These are phyloP conservation scores for Pseudomyrmex gracilis DNA, from an alignment of 1,140 invertebrate genomes.

Conservation along the genomic window DNA sequence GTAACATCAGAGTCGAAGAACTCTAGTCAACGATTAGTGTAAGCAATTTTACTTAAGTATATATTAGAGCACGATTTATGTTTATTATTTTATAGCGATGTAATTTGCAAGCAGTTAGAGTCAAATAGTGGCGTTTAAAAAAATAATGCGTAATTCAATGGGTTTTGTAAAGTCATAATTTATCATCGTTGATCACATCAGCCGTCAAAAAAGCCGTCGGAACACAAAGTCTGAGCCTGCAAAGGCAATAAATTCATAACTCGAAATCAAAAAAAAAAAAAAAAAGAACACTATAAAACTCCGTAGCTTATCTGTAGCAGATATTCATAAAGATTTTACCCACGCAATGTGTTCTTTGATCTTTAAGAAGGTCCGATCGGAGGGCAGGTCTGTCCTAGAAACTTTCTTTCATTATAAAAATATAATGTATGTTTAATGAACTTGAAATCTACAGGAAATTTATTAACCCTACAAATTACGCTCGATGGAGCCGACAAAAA, in stretches of 20 bases:
- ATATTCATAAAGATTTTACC: constrained; percentile 36
- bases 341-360: constrained; percentile 34
- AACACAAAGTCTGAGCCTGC: constrained; percentile 80
- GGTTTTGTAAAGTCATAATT: constrained; percentile 83
- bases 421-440: constrained; percentile 46
- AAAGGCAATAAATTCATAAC: constrained; percentile 81
- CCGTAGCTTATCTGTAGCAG: constrained; percentile 39
- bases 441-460: constrained; percentile 28
- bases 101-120: constrained; percentile 81
- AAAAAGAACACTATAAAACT: constrained; percentile 73
- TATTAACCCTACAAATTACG: constrained; percentile 55
- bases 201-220: constrained; percentile 79
- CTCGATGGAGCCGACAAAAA: neutral
- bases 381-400: neutral
- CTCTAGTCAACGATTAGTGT: neutral
- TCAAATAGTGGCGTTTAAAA: constrained; percentile 82
- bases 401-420: constrained; percentile 52
- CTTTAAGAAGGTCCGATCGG: constrained; percentile 2
- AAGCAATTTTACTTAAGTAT: constrained; percentile 13
- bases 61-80: constrained; percentile 75
- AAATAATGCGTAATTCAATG: constrained; percentile 74
- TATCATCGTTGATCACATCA: constrained; percentile 80
- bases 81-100: constrained; percentile 84
- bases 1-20: neutral
- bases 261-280: constrained; percentile 74